These are phyloP conservation scores for Dysmachus trigonus DNA, from an alignment of 2,888 invertebrate genomes.

Conservation along the genomic window DNA sequence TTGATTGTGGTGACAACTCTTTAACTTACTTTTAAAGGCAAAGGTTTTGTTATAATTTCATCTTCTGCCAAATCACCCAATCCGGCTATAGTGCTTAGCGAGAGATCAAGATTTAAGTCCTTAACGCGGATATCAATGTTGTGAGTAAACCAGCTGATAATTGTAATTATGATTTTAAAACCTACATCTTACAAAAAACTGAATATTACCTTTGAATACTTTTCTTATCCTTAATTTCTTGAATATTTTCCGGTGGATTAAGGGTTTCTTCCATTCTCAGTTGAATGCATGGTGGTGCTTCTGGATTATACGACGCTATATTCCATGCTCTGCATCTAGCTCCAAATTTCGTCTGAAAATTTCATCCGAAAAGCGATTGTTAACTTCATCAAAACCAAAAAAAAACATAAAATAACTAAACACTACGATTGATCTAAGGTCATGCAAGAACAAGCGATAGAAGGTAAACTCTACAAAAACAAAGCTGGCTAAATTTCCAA, in stretches of 20 bases:
- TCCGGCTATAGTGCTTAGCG: constrained; percentile 84
- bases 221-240: constrained; percentile 59
- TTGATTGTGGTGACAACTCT: background rate
- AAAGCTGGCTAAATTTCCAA: background rate
- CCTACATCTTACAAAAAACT: background rate
- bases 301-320: constrained; percentile 69
- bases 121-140: constrained; percentile 72
- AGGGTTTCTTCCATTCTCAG: constrained; percentile 71
- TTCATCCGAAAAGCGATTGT: background rate
- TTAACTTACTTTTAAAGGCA: constrained; percentile 78
- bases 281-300: constrained; percentile 68
- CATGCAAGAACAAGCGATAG: constrained; percentile 2
- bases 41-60: constrained; percentile 80
- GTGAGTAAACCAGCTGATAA: constrained; percentile 60
- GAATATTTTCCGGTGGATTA: constrained; percentile 60
- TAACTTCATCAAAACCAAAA: background rate
- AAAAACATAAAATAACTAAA: background rate
- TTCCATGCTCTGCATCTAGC: constrained; percentile 84
- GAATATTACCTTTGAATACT: constrained; percentile 58
- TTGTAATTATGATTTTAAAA: background rate
- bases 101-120: constrained; percentile 74
- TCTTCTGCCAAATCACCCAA: constrained; percentile 87
- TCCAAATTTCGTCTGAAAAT: constrained; percentile 78
- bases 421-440: background rate
- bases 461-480: background rate